phyloP scores from a whole-genome alignment of 1,140 invertebrate species.

The Arctopsyche grandis region DNA sequence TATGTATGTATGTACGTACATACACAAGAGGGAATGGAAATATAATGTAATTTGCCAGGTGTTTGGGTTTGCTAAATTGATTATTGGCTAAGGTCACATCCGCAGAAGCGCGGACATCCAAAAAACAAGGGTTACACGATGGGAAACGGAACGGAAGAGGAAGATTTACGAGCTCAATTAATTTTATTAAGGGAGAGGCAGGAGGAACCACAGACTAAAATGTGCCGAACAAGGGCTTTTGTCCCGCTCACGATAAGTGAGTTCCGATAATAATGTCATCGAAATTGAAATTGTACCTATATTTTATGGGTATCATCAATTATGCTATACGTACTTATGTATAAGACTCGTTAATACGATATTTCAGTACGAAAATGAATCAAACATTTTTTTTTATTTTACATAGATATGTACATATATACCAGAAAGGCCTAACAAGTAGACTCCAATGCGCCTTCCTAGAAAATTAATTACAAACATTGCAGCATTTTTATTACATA shows the following conservation, averaged over 20 bases:
- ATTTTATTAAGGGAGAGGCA: slow-evolving; percentile 30
- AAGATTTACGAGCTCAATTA: slow-evolving; percentile 38
- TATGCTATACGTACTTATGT: not conserved
- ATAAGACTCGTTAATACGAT: no score
- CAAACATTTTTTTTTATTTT: no score
- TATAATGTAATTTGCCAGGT: not conserved
- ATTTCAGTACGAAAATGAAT: no score
- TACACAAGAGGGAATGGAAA: no score
- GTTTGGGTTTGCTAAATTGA: not conserved
- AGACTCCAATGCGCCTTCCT: no score
- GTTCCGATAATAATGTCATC: slow-evolving; percentile 3
- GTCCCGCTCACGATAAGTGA: not conserved
- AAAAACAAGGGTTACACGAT: slow-evolving; percentile 26
- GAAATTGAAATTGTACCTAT: not conserved
- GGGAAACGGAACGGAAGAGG: slow-evolving; percentile 21
- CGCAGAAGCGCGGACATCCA: slow-evolving; percentile 1
- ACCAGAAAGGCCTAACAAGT: no score
- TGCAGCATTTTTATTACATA: no score
- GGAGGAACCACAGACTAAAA: slow-evolving; percentile 23
- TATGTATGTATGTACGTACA: no score
- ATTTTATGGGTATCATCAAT: not conserved
- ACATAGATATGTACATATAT: no score
- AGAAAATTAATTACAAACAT: no score
- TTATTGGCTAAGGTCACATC: slow-evolving; percentile 26
- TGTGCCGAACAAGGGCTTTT: not conserved